Evolutionary conservation across 64 coral and sea anemone genomes (phyloP).

Genomic region (Acropora yongei): DNA sequence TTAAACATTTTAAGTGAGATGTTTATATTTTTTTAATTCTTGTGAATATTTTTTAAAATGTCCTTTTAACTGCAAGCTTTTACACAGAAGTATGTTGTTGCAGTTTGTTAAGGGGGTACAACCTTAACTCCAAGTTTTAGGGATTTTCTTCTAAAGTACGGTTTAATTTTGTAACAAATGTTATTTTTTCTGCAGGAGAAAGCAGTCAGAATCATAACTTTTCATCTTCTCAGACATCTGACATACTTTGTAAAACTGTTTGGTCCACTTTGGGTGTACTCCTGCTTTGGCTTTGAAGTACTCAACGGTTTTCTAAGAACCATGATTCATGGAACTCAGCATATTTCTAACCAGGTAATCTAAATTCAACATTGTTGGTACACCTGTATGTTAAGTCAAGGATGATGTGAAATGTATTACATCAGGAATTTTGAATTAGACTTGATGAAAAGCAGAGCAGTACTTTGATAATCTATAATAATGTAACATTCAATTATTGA

Average conservation of each 20-base stretch:
- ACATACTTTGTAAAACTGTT: no score
- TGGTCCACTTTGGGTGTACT: no score
- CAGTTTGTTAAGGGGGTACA: not conserved
- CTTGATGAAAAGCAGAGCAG: not conserved
- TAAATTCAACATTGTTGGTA: no score
- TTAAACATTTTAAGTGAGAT: not conserved
- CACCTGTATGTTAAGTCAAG: not conserved
- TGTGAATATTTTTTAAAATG: not conserved
- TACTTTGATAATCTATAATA: not conserved
- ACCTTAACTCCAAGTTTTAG: no score
- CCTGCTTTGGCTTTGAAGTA: no score
- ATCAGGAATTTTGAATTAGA: not conserved
- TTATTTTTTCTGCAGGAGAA: no score
- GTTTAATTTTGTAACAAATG: not conserved
- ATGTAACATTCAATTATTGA: slow-evolving; percentile 1
- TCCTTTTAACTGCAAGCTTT: not conserved
- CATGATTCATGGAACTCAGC: no score
- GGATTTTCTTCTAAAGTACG: no score
- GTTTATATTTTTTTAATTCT: not conserved
- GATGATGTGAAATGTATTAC: not conserved
- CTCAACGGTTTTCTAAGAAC: no score
- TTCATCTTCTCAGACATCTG: no score
- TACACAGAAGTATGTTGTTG: not conserved
- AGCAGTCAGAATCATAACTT: no score
- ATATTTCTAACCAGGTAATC: no score